Evolutionary conservation across 1,140 invertebrate genomes (phyloP).

Genomic region (Cydia strobilella): DNA sequence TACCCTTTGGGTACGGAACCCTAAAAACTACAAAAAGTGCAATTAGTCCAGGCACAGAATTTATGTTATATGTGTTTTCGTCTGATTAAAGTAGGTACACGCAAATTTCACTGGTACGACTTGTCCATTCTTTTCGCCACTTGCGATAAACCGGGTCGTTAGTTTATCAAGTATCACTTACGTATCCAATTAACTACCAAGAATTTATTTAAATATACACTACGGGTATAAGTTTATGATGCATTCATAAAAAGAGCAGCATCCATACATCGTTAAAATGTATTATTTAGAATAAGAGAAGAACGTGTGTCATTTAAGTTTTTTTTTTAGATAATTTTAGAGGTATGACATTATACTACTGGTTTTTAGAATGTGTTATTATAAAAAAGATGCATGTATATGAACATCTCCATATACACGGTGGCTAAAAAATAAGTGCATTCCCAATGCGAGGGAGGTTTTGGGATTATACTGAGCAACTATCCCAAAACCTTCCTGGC

Average conservation of each 20-base stretch:
- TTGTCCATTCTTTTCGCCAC: not conserved
- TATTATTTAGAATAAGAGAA: not conserved
- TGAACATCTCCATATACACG: not conserved
- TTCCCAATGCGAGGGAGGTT: too few species aligned
- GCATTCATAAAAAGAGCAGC: not conserved
- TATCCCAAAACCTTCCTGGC: too few species aligned
- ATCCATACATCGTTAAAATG: not conserved
- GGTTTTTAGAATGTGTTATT: not conserved
- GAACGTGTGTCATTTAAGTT: not conserved
- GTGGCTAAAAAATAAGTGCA: too few species aligned
- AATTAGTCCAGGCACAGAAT: too few species aligned
- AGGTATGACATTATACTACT: not conserved
- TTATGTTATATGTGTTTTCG: not conserved
- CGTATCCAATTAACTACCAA: not conserved
- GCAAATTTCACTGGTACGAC: not conserved
- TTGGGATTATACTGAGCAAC: too few species aligned
- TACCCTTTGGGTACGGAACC: too few species aligned
- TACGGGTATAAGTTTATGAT: too few species aligned
- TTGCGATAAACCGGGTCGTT: conserved; percentile 3
- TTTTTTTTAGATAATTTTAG: not conserved
- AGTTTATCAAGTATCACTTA: conserved; percentile 3
- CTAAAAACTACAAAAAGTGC: too few species aligned
- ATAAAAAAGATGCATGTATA: not conserved
- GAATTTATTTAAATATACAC: conserved; percentile 13
- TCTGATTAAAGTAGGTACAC: not conserved